A percentile compares a stretch with the other conserved stretches of the same genome.
These are phyloP conservation scores for Elysia chlorotica DNA, from an alignment of 1,140 invertebrate genomes.

Conservation along the genomic window DNA sequence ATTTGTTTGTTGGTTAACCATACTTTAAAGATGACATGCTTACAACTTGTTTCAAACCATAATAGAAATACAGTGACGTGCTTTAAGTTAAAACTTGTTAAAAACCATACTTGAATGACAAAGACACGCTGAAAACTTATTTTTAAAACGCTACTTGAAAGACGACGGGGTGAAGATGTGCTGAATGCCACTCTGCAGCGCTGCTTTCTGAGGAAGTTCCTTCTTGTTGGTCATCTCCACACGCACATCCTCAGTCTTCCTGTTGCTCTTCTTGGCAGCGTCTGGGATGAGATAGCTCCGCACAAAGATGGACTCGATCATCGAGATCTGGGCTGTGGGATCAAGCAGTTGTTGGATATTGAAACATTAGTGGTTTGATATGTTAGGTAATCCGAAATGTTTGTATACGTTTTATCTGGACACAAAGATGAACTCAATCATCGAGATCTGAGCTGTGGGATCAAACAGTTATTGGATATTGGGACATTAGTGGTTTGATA, in stretches of 20 bases:
- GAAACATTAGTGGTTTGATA: too few relatives aligned
- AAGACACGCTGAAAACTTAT: not conserved
- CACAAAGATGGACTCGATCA: constrained; percentile 54
- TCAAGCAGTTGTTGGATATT: too few relatives aligned
- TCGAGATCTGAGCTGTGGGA: constrained; percentile 51
- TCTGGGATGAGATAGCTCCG: constrained; percentile 53
- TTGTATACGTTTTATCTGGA: too few relatives aligned
- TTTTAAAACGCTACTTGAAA: constrained; percentile 39
- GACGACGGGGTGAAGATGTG: constrained; percentile 51
- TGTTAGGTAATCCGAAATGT: too few relatives aligned
- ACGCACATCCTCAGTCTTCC: constrained; percentile 53
- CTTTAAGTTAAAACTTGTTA: not conserved
- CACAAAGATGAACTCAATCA: constrained; percentile 54
- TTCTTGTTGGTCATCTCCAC: constrained; percentile 40
- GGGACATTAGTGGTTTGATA: too few relatives aligned
- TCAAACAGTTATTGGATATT: too few relatives aligned
- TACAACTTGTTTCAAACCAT: not conserved
- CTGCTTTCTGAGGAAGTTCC: too few relatives aligned
- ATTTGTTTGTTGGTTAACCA: not conserved
- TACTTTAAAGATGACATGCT: too few relatives aligned
- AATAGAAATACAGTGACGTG: not conserved
- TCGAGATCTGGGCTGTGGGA: constrained; percentile 50
- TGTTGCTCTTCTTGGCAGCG: constrained; percentile 44
- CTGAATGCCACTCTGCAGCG: constrained; percentile 34
- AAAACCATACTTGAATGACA: not conserved